A percentile compares a stretch with the other conserved stretches of the same genome.
Evolutionary conservation across 2,888 invertebrate species (phyloP).

Genomic region (Acrocyrtus sp.): DNA sequence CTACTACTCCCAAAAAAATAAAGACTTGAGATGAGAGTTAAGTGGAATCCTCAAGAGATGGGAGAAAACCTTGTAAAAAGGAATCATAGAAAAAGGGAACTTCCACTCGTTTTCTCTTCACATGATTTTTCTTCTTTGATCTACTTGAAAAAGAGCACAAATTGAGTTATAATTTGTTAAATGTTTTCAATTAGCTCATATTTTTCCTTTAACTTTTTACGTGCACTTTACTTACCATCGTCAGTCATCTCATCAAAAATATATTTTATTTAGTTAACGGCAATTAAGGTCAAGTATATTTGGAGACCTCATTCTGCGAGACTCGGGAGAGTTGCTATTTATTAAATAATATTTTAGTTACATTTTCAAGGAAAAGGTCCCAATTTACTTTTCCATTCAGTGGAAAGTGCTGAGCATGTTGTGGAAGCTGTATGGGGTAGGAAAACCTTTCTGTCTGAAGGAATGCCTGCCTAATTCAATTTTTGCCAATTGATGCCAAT

Average conservation of each 20-base stretch:
- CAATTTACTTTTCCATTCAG: too few relatives aligned
- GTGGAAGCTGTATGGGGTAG: too few relatives aligned
- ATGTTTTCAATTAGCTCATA: background rate
- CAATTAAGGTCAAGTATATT: background rate
- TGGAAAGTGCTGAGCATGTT: too few relatives aligned
- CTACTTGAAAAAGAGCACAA: background rate
- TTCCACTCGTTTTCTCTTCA: background rate
- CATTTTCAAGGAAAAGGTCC: too few relatives aligned
- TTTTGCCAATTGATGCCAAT: conserved; percentile 59
- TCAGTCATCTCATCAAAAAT: background rate
- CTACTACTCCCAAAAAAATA: background rate
- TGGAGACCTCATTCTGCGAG: too few relatives aligned
- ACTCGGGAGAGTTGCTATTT: too few relatives aligned
- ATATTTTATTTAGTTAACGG: background rate
- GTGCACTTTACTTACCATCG: background rate
- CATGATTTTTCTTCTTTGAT: background rate
- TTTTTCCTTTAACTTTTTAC: background rate
- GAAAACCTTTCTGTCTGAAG: too few relatives aligned
- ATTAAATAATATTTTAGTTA: too few relatives aligned
- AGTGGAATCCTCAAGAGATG: background rate
- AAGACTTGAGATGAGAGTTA: too few relatives aligned
- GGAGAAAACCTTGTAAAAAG: background rate
- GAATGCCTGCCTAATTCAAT: conserved; percentile 56
- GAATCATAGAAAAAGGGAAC: background rate
- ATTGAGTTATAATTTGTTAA: conserved; percentile 5